Evolutionary conservation across 2,888 invertebrate species (phyloP), one percentile per base, ranked within the genome.

Genomic region (Phragmatobia fuliginosa): DNA sequence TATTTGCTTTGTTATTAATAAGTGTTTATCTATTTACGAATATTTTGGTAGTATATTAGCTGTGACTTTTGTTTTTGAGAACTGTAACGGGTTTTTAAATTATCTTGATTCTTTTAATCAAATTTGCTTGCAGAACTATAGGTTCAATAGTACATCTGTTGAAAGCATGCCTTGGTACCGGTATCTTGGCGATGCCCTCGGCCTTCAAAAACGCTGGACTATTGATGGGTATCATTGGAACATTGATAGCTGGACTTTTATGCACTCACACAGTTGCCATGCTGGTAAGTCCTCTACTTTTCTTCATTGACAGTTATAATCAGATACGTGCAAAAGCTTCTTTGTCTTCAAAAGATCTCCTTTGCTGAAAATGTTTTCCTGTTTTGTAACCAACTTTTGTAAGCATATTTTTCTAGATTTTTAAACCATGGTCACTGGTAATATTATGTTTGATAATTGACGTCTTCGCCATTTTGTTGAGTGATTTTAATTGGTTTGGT

Each of bases 251-350:
- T 76, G 99, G 99, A 38, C 88, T 97, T 25, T 92, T 99, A 52
- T 98, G 99, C 90, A 97, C 98, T 0, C 98, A 99, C 90, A 99
- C 99, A 85, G 98, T 99, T 74, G 97, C 98, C 86, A 96, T 98
- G 78, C 92, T 94, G 86, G 93, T 93, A 81, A 87, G 91, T 86
- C 31, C 2, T 36, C 8, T 38, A 38, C 38, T 38, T 38, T 41
- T 41, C 5, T 41, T 41, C 18, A 14, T 41, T 18, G 16, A 18
- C 41, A 41, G 41, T 41, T 2, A 41, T 41, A 14, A 0, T 41
- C 18, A 41, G 41, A 18, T 41, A 18, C 0, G 18, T 41, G 16
- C 18, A 41, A 38, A 7, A 6, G 33, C 7, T 41, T 41, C 3
- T 0, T 10, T 5, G 14, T 18, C 41, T 41, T 41, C 18, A 41